A percentile compares a stretch with the other conserved stretches of the same genome.
Conservation (phyloP, 2,888 invertebrate genomes). For the Hydrotaea cyrtoneurina region DNA sequence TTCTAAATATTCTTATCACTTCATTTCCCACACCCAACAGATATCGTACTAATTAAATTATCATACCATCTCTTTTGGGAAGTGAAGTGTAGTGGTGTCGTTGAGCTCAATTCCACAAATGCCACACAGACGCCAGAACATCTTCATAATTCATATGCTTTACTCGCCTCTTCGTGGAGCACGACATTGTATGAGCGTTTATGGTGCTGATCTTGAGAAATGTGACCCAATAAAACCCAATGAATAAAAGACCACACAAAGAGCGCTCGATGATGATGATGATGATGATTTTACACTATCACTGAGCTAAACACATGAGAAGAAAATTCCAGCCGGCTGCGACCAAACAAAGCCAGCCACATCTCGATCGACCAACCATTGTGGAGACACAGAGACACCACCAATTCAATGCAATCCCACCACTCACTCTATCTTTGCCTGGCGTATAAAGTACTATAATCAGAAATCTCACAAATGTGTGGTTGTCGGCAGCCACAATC, state of each 20-base stretch:
- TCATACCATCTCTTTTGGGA: conserved; percentile 23
- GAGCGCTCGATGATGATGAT: conserved; percentile 12
- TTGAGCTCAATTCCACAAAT: not conserved
- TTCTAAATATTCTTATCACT: not conserved
- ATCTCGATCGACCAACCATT: not conserved
- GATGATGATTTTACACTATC: conserved; percentile 46
- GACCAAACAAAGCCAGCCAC: conserved; percentile 15
- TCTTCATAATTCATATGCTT: not conserved
- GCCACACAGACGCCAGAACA: conserved; percentile 12
- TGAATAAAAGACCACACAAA: conserved; percentile 51
- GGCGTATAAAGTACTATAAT: not conserved
- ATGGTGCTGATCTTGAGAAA: conserved; percentile 44
- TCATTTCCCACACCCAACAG: conserved; percentile 39
- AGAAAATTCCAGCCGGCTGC: not conserved
- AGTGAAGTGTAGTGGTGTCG: not conserved
- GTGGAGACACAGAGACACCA: conserved; percentile 3
- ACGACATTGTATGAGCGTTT: not conserved
- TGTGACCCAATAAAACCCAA: conserved; percentile 38
- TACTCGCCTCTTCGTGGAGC: not conserved
- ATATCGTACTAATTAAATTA: conserved; percentile 28
- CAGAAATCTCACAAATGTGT: conserved; percentile 40
- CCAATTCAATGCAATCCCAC: no score
- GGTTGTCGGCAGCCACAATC: conserved; percentile 37
- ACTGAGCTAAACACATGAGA: not conserved
- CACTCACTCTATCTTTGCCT: not conserved